Percentiles rank a stretch among this genome's conserved stretches.
phyloP scores from a whole-genome alignment of 2,888 invertebrate species.

The Cephus nigrinus region DNA sequence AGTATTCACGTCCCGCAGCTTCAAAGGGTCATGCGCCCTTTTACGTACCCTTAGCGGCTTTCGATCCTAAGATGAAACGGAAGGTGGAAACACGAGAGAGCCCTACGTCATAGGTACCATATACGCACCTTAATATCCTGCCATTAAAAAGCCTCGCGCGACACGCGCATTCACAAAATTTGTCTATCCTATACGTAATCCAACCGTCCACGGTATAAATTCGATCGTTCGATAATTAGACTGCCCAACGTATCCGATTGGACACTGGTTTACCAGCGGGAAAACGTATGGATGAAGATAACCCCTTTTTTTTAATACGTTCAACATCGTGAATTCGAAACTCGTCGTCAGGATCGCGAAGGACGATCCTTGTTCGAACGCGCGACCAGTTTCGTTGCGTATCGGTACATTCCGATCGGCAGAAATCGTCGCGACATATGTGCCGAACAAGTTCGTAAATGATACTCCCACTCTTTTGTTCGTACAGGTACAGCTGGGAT shows the following conservation, averaged over 20 bases:
- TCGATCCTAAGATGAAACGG: constrained; percentile 2
- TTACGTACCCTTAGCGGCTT: constrained; percentile 6
- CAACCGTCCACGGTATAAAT: neutral
- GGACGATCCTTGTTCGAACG: constrained; percentile 1
- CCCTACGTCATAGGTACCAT: constrained; percentile 42
- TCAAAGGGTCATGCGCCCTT: constrained; percentile 23
- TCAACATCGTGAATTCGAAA: neutral
- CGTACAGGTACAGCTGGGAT: neutral
- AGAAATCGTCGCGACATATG: constrained; percentile 9
- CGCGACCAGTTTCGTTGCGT: constrained; percentile 8
- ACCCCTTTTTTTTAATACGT: neutral
- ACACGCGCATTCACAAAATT: neutral
- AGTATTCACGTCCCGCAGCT: constrained; percentile 20
- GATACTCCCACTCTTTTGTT: neutral
- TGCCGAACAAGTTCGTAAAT: constrained; percentile 9
- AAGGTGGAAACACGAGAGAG: constrained; percentile 25
- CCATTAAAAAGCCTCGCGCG: constrained; percentile 30
- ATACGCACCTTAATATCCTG: constrained; percentile 48
- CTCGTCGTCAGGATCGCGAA: constrained; percentile 9
- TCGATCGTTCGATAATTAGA: neutral
- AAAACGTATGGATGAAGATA: neutral
- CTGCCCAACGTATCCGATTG: neutral
- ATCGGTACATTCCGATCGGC: constrained; percentile 10
- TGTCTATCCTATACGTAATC: neutral
- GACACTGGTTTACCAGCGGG: neutral